Evolutionary conservation across 2,797 vertebrate genomes (phyloP).

Genomic region (Halcyon smyrnensis): DNA sequence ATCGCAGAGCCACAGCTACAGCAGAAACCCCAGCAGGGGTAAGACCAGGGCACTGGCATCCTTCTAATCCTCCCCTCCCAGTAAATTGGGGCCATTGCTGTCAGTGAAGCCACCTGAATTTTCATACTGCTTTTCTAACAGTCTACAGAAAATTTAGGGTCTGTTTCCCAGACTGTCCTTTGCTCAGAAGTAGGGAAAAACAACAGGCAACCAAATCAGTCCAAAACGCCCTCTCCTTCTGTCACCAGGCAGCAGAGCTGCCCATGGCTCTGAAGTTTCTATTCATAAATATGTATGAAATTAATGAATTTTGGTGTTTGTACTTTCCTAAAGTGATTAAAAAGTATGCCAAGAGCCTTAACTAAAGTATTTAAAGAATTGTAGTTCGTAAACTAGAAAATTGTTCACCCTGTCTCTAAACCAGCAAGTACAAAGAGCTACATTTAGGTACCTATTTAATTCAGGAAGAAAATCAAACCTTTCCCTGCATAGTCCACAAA

Average conservation of each 20-base stretch:
- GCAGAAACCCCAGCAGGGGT: neutral
- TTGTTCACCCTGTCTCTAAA: neutral
- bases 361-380: neutral
- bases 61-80: neutral
- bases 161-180: neutral
- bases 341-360: constrained; percentile 1
- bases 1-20: neutral
- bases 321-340: neutral
- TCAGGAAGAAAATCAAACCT: constrained; percentile 5
- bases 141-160: neutral
- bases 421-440: neutral
- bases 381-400: constrained; percentile 8
- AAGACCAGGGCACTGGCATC: neutral
- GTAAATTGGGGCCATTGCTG: neutral
- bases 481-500: neutral
- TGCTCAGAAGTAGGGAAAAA: neutral
- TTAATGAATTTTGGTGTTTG: neutral
- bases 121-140: neutral
- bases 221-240: neutral
- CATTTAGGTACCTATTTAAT: neutral
- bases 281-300: neutral
- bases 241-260: neutral
- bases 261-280: neutral
- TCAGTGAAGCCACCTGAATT: neutral
- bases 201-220: neutral